These are phyloP conservation scores for Tokudaia muenninki DNA, from an alignment of 2,797 vertebrate genomes.

Conservation along the genomic window DNA sequence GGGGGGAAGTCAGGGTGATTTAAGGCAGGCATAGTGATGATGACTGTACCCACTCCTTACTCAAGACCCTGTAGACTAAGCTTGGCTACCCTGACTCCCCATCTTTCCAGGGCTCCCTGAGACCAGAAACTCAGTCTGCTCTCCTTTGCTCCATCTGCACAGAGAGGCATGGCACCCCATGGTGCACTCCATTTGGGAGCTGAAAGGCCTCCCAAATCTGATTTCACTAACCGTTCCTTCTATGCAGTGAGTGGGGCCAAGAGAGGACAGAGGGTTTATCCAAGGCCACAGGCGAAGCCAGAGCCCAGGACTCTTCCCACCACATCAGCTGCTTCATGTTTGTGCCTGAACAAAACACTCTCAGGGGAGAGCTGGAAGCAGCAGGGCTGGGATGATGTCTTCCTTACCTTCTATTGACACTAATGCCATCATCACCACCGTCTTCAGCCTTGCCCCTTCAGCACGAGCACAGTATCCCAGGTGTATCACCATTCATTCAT, in stretches of 20 bases:
- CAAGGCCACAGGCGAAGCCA: background rate
- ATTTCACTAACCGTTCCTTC: background rate
- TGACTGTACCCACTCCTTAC: background rate
- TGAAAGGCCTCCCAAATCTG: background rate
- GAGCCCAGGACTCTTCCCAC: background rate
- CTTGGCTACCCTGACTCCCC: background rate
- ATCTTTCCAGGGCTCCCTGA: background rate
- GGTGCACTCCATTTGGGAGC: background rate
- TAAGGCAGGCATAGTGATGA: background rate
- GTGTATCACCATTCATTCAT: background rate
- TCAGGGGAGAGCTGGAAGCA: background rate
- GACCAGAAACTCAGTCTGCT: background rate
- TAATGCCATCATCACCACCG: fast-evolving
- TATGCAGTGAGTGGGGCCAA: background rate
- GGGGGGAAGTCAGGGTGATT: background rate
- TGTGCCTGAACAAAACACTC: background rate
- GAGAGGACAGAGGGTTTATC: background rate
- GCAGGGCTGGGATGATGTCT: no score
- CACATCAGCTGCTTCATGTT: background rate
- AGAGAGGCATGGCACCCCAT: background rate
- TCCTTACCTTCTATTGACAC: no score
- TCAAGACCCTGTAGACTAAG: background rate
- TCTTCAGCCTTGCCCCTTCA: background rate
- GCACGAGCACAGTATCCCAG: no score
- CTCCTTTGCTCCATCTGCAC: background rate